Evolutionary conservation across 2,113 vertebrate genomes (phyloP), one percentile per base, ranked within the genome.

Genomic region (Upupa epops): DNA sequence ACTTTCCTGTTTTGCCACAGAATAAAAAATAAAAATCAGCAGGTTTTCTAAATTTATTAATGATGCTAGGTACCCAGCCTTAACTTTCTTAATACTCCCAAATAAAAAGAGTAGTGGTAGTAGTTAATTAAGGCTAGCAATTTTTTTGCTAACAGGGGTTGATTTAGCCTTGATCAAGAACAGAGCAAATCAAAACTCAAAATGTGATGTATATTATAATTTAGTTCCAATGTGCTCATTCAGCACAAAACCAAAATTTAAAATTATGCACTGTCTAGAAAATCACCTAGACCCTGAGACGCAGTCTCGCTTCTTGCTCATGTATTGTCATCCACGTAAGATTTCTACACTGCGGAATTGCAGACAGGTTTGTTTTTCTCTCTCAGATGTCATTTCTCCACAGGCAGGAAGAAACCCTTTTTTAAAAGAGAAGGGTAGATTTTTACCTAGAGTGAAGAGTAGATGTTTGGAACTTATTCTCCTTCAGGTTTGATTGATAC

Each of bases 61-160:
- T 66, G 32, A 59, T n/a, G 7, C 17, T 71, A 72, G 6, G 9
- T 64, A 24, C 9, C 4, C 19, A 49, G 0, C 29, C 0, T 8
- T 71, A 40, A 71, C 66, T 83, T 86, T 88, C 34, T 46, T 69
- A 71, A 37, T 88, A 40, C 3, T 79, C 22, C 45, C 4, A 60
- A 88, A 64, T 48, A 85, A 17, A 55, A 60, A 34, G n/a, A 49
- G 2, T 4, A 64, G 72, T 61, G 34, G 26, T 64, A 68, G 16
- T 22, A 64, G 37, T 22, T 87, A 78, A 32, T 63, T 31, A 58
- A 37, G 79, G 60, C 14, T 26, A 83, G 18, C 6, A 68, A n/a
- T 13, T 52, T 6, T 68, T 84, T 18, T 6, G 26, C 51, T 34
- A 79, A 5, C 5, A 78, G 17, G 28, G 45, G 34, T 37, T 64